These are phyloP conservation scores for Blastobasis adustella DNA, from an alignment of 2,888 invertebrate genomes.

Conservation along the genomic window DNA sequence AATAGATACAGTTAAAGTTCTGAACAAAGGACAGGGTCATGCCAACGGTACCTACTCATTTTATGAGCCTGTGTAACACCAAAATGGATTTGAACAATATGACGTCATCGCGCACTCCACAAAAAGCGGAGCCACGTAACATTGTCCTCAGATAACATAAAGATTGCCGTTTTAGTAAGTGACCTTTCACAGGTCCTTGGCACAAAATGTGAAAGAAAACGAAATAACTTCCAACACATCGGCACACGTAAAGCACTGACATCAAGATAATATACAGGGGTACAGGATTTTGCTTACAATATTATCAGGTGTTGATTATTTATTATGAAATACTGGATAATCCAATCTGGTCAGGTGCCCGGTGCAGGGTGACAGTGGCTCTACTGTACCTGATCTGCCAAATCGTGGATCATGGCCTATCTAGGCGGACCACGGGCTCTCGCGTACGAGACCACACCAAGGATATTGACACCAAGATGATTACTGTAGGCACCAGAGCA, in stretches of 20 bases:
- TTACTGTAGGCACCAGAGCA: too few relatives aligned
- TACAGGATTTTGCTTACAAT: too few relatives aligned
- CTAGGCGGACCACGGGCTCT: too few relatives aligned
- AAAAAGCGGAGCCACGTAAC: constrained; percentile 43
- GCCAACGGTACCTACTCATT: constrained; percentile 2
- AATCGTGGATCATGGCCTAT: too few relatives aligned
- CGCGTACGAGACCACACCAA: too few relatives aligned
- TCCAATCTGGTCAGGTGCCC: too few relatives aligned
- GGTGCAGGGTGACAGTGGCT: too few relatives aligned
- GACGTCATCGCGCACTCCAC: constrained; percentile 32
- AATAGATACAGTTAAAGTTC: too few relatives aligned
- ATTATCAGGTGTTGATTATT: too few relatives aligned
- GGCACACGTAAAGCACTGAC: constrained; percentile 20
- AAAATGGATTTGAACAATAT: constrained; percentile 21
- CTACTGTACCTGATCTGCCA: too few relatives aligned
- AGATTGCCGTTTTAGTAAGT: constrained; percentile 66
- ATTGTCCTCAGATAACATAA: constrained; percentile 59
- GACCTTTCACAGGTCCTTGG: constrained; percentile 66
- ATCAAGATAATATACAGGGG: constrained; percentile 15
- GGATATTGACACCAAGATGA: too few relatives aligned
- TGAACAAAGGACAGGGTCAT: constrained; percentile 20
- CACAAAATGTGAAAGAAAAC: constrained; percentile 49
- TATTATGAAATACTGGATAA: too few relatives aligned
- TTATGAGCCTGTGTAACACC: constrained; percentile 5
- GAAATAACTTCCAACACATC: constrained; percentile 31